Base-by-base conservation (phyloP, 2,888 invertebrate genomes). In the Rhamnusium bicolor region DNA sequence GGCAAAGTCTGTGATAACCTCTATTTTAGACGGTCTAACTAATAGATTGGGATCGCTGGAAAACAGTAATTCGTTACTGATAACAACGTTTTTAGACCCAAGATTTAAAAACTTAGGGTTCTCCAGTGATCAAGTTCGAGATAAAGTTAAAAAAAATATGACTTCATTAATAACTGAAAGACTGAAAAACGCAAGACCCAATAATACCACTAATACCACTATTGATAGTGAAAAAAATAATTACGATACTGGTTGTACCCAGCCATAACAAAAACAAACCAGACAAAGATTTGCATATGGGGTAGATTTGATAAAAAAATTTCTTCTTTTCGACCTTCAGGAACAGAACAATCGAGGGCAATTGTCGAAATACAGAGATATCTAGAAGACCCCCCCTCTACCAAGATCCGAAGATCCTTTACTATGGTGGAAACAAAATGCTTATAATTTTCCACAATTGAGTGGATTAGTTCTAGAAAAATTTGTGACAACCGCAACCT, bases 1-100 rank as follows among this genome's bases (percentile, higher is more conserved):
- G n/a, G 14, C 19, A 2, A 16, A 10, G 40, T 18, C 19, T 24
- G 56, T 73, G 12, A 61, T 67, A 49, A 24, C 21, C 10, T 61
- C 47, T 27, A 70, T 73, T 47, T 47, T 73, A 21, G 29, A 73
- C 6, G 70, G 73, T 53, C 53, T 73, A n/a, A 51, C 60, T 32
- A 66, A n/a, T 3, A 65, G 78, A 74, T 62, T 80, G 14, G 75
- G 72, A 1, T 71, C 75, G 19, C 29, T 81, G 14, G 77, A 79
- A 72, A 76, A 61, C 21, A 75, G 72, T 46, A 70, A 74, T 18
- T 69, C 74, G 27, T 47, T 79, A 10, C 16, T 68, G 16, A 14
- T 78, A 14, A 40, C 76, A 14, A 80, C 77, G 46, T 76, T 78
- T 72, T 54, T 79, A 24, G 79, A 81, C 65, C 80, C 78, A 18